Base-by-base conservation (phyloP, 2,888 invertebrate genomes). In the Nomada fabriciana region DNA sequence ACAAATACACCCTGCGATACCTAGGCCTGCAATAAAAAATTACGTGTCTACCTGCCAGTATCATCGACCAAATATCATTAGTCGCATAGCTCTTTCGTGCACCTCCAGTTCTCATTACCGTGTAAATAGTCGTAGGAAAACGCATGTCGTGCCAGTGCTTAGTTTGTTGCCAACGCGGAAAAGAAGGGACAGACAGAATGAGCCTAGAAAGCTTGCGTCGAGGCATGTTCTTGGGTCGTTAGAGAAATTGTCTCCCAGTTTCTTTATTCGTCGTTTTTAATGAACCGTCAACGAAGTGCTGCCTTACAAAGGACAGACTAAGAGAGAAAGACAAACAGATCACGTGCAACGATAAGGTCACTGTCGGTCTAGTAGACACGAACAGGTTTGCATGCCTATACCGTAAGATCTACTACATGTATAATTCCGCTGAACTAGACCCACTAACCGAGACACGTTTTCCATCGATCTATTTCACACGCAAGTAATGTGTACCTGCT, bases 361-460 rank as follows among this genome's bases (percentile, higher is more conserved):
- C 74, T 64, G 71, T 74, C 65, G 73, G 74, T 13, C 20, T 59
- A 59, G 29, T 65, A 69, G 68, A 47, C 76, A 76, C 55, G 72
- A 73, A 75, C 60, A 42, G 60, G 61, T 10, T 80, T 64, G 75
- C 77, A 77, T 73, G 83, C 53, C 82, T 75, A 52, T 57, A 52
- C 1, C 25, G 29, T 64, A 70, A 52, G 73, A 67, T 71, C 61
- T 55, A 67, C 74, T 82, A 77, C 36, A 36, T 36, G 36, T 68
- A 71, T 69, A 77, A 84, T 86, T 86, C 82, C 74, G 76, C 52
- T 76, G 90, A 90, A 89, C 90, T 90, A 90, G 90, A 90, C 89
- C 90, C 81, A 82, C 80, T 89, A 83, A 88, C 89, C 89, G 83
- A 84, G 86, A 87, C 85, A 77, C 74, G 53, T 80, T 64, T 77